A percentile compares a stretch with the other conserved stretches of the same genome.
Evolutionary conservation across 2,113 vertebrate genomes (phyloP).

Genomic region (Herpetotheres cachinnans): DNA sequence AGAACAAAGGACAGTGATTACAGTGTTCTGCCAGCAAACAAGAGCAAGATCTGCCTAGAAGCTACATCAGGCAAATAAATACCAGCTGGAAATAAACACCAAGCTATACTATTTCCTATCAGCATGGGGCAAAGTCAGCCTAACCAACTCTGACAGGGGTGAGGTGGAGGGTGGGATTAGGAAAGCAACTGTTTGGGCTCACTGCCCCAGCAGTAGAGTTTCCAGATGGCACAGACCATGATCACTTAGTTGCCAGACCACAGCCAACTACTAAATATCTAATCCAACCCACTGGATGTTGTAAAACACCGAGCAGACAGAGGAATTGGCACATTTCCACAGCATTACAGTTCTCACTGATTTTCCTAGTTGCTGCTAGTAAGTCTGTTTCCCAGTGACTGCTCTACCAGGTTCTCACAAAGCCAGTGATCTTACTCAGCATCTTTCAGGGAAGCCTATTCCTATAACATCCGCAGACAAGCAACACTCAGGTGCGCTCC

Average conservation of each 20-base stretch:
- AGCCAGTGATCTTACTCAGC: neutral
- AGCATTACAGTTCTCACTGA: neutral
- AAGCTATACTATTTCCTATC: neutral
- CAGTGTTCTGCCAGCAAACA: neutral
- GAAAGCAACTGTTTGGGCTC: neutral
- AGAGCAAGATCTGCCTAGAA: neutral
- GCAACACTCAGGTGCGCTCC: neutral
- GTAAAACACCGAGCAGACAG: neutral
- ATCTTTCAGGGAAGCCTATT: neutral
- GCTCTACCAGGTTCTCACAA: neutral
- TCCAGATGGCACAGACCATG: neutral
- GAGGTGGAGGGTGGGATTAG: neutral
- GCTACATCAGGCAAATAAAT: neutral
- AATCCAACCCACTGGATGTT: neutral
- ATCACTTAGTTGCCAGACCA: neutral
- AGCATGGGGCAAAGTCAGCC: neutral
- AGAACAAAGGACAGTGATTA: neutral
- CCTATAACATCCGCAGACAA: accelerated
- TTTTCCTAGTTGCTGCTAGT: neutral
- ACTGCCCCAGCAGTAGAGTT: neutral
- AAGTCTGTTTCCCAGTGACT: neutral
- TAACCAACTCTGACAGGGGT: neutral
- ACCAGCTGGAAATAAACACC: neutral
- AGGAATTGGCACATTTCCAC: neutral
- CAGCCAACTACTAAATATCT: neutral